Evolutionary conservation across 2,113 vertebrate genomes (phyloP), one percentile per base, ranked within the genome.

Genomic region (Anguilla rostrata): DNA sequence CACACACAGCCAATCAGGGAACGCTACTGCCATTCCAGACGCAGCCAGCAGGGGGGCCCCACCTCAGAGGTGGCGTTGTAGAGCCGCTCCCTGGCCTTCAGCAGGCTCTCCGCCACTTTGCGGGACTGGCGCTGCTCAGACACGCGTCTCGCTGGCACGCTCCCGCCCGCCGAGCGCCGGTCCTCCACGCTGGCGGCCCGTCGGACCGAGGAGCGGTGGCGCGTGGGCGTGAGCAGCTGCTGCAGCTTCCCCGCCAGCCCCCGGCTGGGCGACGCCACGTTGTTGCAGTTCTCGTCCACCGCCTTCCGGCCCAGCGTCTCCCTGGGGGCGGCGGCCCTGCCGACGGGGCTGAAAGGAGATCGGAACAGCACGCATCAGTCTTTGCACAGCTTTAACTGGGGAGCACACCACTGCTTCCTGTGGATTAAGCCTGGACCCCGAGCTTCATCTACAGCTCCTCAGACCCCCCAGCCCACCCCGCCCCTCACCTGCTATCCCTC

Each of bases 1-100:
- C 34, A 60, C 43, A 60, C 57, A 60, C 12, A 60, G 18, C 43
- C 43, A 60, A 56, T 56, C 53, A 56, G 53, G 11, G 71, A 2
- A 34, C 7, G n/a, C n/a, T 75, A 9, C 71, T 75, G 71, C 71
- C 2, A 75, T 29, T 29, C 11, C 26, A 34, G 2, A 75, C 71
- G 12, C 39, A 60, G 29, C 49, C 39, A 2, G 26, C 29, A 14
- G 9, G 14, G 39, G 5, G 18, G 7, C 16, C 82, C 88, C 86
- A 98, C 98, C 97, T 98, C 97, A 0, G 98, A 98, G 4, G 96
- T 97, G 0, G 97, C 98, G 90, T 93, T 97, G 86, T 96, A 96
- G 5, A 98, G 96, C 2, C 96, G 93, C 15, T 98, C 97, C 39
- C 95, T 96, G 46, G 97, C 96, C 29, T 89, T 95, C 90, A 97